Conservation (phyloP, 2,797 vertebrate species). For the Anabas testudineus region DNA sequence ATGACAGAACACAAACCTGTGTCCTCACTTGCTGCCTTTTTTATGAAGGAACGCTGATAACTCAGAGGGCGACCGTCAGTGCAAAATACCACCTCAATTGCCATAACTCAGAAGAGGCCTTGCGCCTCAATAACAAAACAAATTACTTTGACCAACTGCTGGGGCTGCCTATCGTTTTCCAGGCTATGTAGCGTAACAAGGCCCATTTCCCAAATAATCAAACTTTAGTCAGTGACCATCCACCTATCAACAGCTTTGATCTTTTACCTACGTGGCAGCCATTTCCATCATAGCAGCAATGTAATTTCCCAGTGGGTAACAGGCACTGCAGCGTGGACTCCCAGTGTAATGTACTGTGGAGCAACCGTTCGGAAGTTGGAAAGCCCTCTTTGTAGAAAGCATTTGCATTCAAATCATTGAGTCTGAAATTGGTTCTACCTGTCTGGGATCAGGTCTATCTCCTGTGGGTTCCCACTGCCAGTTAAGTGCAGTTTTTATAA, state of each 20-base stretch:
- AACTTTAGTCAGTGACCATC: conserved; percentile 72
- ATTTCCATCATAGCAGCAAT: conserved; percentile 78
- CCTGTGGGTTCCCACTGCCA: conserved; percentile 74
- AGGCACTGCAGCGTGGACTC: conserved; percentile 58
- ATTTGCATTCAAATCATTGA: conserved; percentile 87
- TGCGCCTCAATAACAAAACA: conserved; percentile 75
- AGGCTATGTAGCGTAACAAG: conserved; percentile 64
- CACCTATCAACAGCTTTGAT: conserved; percentile 78
- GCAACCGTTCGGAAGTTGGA: conserved; percentile 65
- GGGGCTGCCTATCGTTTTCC: conserved; percentile 65
- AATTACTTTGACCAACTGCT: conserved; percentile 69
- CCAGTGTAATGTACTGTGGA: conserved; percentile 78
- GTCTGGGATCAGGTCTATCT: conserved; percentile 80
- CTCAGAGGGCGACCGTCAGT: conserved; percentile 53
- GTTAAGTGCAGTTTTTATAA: conserved; percentile 77
- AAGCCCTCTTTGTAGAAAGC: conserved; percentile 69
- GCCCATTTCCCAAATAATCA: conserved; percentile 77
- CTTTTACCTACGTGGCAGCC: conserved; percentile 73
- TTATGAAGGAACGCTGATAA: conserved; percentile 69
- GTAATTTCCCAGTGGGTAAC: conserved; percentile 82
- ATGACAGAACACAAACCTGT: conserved; percentile 72
- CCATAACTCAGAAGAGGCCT: conserved; percentile 59
- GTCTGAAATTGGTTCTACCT: conserved; percentile 86
- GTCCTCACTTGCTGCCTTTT: conserved; percentile 66
- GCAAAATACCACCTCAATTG: conserved; percentile 58